Base-by-base conservation (phyloP, 2,888 invertebrate genomes). In the Cheilosia vulpina region DNA sequence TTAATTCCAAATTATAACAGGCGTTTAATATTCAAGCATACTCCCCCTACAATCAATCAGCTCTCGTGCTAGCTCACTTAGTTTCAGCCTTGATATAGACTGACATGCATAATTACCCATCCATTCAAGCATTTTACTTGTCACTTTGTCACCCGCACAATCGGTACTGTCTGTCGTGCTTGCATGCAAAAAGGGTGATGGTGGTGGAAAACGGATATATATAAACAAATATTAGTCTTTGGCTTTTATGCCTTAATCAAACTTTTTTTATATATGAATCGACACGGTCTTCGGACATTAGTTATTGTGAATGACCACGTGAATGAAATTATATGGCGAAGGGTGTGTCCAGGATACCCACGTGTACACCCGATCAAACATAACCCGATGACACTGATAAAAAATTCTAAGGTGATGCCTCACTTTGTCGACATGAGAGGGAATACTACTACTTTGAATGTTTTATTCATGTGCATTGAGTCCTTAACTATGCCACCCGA, bases 401-500 rank as follows among this genome's bases (percentile, higher is more conserved):
- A 57, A 27, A 27, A 19, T 24, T 21, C 34, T 38, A 34, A 34
- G 58, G 24, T 60, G 41, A 21, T 73, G 34, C n/a, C 41, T 38
- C 41, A 13, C 24, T 41, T 53, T 11, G 50, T 43, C 21, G 41
- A 4, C 41, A 38, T 9, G 31, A 34, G 7, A 9, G 31, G 31
- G 31, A 2, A 38, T 13, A 38, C 13, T 13, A 1, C 38, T 13
- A 13, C 66, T 68, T 60, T 53, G 38, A 60, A 69, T 84, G 65
- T 79, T 66, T 84, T 84, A 84, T 84, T 84, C 75, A 84, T 65
- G 63, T 63, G 63, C 73, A 69, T 52, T 69, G 83, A 84, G 69
- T 84, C 68, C 66, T 66, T 45, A 84, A 83, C 68, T 43, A 71
- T 31, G 31, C 13, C 19, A 38, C 52, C 21, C 58, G 73, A 73